phyloP scores from a whole-genome alignment of 2,888 invertebrate genomes.

The Cataglyphis altisquamis region DNA sequence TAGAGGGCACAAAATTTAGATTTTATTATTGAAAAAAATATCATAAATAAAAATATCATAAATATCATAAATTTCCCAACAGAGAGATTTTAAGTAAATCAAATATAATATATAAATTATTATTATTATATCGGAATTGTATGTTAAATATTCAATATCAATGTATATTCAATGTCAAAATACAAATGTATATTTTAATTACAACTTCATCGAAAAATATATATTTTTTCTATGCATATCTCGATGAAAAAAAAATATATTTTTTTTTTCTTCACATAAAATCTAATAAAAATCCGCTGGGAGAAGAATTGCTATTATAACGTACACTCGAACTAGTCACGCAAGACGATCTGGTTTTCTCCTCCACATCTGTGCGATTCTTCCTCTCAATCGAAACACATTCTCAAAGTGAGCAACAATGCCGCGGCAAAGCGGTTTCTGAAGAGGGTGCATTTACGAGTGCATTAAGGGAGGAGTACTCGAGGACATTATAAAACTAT shows the following conservation, averaged over 20 bases:
- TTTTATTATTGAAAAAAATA: neutral
- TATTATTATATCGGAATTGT: neutral
- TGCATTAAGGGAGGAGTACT: slow-evolving; percentile 84
- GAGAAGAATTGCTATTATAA: slow-evolving; percentile 54
- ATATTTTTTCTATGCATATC: too few relatives aligned
- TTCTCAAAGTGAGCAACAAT: slow-evolving; percentile 84
- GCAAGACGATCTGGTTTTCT: slow-evolving; percentile 54
- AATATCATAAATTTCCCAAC: neutral
- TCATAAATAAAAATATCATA: neutral
- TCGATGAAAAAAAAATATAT: neutral
- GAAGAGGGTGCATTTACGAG: slow-evolving; percentile 75
- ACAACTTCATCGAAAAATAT: neutral
- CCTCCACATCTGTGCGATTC: slow-evolving; percentile 72
- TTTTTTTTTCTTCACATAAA: neutral
- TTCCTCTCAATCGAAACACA: slow-evolving; percentile 41
- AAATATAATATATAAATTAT: neutral
- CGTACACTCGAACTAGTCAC: slow-evolving; percentile 64
- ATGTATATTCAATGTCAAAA: neutral
- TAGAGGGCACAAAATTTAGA: neutral
- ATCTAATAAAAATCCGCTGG: slow-evolving; percentile 13
- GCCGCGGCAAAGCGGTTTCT: slow-evolving; percentile 43
- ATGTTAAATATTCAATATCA: neutral
- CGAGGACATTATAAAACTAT: slow-evolving; percentile 83
- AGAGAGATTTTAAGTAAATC: neutral
- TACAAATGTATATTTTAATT: neutral